Evolutionary conservation across 2,888 invertebrate genomes (phyloP).

Genomic region (Agrotis puta): DNA sequence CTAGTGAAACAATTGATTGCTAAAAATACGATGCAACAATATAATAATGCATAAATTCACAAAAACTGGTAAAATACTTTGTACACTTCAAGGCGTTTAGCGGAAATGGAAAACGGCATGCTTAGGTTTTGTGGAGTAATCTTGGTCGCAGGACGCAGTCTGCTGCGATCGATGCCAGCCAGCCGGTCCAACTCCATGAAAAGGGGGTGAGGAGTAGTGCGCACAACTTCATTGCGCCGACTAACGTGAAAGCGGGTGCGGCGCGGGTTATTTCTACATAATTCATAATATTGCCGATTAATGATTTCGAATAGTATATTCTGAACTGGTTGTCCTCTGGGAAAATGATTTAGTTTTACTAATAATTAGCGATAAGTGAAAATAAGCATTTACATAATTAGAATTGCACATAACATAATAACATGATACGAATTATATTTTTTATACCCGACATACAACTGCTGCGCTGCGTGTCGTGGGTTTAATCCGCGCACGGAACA

Average conservation of each 20-base stretch:
- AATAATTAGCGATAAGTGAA: too few relatives aligned
- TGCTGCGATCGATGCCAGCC: conserved; percentile 80
- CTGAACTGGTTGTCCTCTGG: too few relatives aligned
- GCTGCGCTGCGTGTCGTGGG: too few relatives aligned
- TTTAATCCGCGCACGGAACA: too few relatives aligned
- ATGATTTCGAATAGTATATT: background rate
- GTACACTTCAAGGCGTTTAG: conserved; percentile 5
- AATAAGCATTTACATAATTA: too few relatives aligned
- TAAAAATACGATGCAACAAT: background rate
- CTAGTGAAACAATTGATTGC: background rate
- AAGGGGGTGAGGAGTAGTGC: conserved; percentile 73
- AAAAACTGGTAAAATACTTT: conserved; percentile 3
- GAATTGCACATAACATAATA: too few relatives aligned
- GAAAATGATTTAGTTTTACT: too few relatives aligned
- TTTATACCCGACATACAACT: too few relatives aligned
- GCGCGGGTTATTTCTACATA: conserved; percentile 52
- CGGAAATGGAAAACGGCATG: conserved; percentile 26
- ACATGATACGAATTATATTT: too few relatives aligned
- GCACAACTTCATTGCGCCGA: conserved; percentile 80
- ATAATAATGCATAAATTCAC: too few relatives aligned
- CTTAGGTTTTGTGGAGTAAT: conserved; percentile 31
- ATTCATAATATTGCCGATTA: conserved; percentile 24
- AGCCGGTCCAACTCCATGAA: conserved; percentile 70
- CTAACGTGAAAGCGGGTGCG: conserved; percentile 69
- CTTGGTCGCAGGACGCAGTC: conserved; percentile 70